Conservation (phyloP, 2,888 invertebrate species). For the Lasioglossum oenotherae region DNA sequence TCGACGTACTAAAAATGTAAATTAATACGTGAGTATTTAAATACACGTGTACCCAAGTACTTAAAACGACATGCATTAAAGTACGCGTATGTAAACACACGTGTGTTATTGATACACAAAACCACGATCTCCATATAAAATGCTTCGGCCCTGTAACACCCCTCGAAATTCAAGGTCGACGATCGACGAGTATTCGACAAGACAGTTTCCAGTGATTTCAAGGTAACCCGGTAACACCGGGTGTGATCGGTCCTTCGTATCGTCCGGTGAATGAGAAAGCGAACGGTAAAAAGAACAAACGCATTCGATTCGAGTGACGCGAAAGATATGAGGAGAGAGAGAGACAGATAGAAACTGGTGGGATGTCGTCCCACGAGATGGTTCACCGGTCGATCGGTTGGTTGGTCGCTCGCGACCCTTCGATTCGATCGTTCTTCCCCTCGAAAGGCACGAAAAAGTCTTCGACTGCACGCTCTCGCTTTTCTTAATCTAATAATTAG, state of each 20-base stretch:
- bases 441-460: constrained; percentile 68
- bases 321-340: not conserved
- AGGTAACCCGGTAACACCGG: not conserved
- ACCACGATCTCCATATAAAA: no score
- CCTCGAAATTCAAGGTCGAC: not conserved
- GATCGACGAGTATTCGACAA: not conserved
- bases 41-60: no score
- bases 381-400: constrained; percentile 45
- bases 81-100: no score
- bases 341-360: not conserved
- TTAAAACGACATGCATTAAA: no score
- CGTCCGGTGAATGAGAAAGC: constrained; percentile 1
- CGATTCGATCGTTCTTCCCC: constrained; percentile 61
- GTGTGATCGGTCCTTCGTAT: not conserved
- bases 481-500: constrained; percentile 36
- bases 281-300: not conserved
- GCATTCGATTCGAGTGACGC: not conserved
- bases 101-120: no score
- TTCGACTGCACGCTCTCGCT: constrained; percentile 30
- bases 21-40: no score
- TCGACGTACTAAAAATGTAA: no score
- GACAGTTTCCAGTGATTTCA: not conserved
- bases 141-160: not conserved
- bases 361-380: constrained; percentile 6
- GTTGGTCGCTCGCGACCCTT: constrained; percentile 5